These are phyloP conservation scores for Pelmatolapia mariae DNA, from an alignment of 2,113 vertebrate species.

Conservation along the genomic window DNA sequence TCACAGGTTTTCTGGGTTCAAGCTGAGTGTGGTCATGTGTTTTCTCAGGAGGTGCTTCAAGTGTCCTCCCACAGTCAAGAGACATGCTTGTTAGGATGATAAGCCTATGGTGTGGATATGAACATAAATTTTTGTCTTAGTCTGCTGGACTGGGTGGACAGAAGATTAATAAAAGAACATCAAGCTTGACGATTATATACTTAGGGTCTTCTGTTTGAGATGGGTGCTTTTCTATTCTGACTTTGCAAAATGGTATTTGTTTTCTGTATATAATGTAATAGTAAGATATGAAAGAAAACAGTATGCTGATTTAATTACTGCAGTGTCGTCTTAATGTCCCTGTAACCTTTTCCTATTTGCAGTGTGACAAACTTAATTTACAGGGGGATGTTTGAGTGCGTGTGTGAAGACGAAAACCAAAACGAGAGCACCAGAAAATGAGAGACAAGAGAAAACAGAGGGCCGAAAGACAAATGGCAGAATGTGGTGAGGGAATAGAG, in stretches of 20 bases:
- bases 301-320: neutral
- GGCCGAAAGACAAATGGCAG: neutral
- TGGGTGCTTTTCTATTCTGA: neutral
- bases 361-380: neutral
- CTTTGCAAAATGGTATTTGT: neutral
- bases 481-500: neutral
- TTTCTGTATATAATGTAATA: neutral
- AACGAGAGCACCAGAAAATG: neutral
- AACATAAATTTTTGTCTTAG: rapidly evolving
- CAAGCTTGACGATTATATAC: neutral
- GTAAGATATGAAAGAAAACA: neutral
- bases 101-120: rapidly evolving
- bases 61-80: neutral
- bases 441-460: neutral
- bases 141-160: neutral
- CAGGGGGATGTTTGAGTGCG: neutral
- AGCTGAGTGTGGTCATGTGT: neutral
- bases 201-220: neutral
- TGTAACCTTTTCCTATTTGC: neutral
- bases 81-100: neutral
- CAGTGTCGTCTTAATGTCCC: neutral
- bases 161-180: neutral
- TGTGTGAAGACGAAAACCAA: neutral
- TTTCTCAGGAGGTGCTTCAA: neutral
- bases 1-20: neutral